Evolutionary conservation across 2,888 invertebrate species (phyloP).

Genomic region (Cantharis rustica): DNA sequence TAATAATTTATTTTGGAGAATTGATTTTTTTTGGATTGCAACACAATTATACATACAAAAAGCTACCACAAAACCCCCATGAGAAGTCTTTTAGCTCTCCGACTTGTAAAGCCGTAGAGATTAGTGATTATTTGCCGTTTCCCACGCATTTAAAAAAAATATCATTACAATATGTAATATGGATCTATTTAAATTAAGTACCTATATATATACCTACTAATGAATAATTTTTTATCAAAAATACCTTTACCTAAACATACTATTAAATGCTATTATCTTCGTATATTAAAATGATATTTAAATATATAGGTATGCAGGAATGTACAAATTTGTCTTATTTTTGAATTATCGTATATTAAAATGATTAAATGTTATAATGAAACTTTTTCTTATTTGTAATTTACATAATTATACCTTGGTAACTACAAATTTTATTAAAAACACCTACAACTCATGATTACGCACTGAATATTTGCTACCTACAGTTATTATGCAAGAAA

Average conservation of each 20-base stretch:
- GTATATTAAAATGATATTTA: constrained; percentile 7
- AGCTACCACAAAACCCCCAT: no score
- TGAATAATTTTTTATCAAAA: background rate
- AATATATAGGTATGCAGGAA: constrained; percentile 19
- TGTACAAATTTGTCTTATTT: constrained; percentile 28
- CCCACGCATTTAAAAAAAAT: no score
- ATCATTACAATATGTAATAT: no score
- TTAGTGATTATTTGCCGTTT: no score
- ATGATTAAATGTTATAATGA: constrained; percentile 18
- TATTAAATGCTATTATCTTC: background rate
- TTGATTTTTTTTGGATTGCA: no score
- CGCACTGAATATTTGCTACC: background rate
- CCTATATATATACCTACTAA: background rate
- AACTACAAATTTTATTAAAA: constrained; percentile 28
- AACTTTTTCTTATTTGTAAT: constrained; percentile 23
- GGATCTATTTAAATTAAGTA: background rate
- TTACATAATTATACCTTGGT: constrained; percentile 29
- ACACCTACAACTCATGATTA: constrained; percentile 30
- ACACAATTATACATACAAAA: no score
- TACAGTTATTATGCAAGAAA: background rate
- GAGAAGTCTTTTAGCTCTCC: no score
- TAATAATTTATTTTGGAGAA: no score
- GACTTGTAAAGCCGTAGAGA: no score
- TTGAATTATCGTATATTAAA: constrained; percentile 31
- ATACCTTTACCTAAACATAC: background rate